Conservation (phyloP, 2,888 invertebrate genomes). For the Patella ulyssiponensis region DNA sequence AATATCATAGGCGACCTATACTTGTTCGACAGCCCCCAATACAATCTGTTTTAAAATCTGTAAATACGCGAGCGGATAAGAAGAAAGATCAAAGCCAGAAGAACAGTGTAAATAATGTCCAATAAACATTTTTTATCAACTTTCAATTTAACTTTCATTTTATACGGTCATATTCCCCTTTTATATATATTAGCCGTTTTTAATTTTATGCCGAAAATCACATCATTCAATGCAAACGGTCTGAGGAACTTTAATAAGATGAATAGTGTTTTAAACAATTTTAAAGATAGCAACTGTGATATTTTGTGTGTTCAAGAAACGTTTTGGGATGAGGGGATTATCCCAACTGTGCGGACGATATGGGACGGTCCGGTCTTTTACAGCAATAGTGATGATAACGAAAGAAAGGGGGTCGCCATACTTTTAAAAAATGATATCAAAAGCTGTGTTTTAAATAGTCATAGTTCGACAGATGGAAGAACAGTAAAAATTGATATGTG, state of each 20-base stretch:
- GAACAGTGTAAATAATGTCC: no score
- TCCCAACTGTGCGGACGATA: background rate
- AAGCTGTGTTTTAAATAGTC: background rate
- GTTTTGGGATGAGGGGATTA: slow-evolving; percentile 11
- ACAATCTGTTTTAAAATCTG: no score
- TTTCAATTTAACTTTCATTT: no score
- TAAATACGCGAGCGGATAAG: no score
- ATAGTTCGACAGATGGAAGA: slow-evolving; percentile 13
- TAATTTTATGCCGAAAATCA: background rate
- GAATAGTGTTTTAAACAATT: background rate
- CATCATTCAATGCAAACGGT: background rate
- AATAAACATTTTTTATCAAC: no score
- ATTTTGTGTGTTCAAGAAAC: slow-evolving; percentile 16
- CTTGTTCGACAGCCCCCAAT: no score
- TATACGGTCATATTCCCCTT: no score
- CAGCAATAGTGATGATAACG: background rate
- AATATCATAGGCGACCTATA: no score
- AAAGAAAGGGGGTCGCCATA: slow-evolving; percentile 17
- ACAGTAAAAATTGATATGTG: slow-evolving; percentile 13
- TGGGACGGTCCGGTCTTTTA: slow-evolving; percentile 11
- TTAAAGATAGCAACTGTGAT: background rate
- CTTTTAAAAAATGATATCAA: slow-evolving; percentile 8
- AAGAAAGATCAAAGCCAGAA: no score
- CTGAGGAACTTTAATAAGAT: background rate
- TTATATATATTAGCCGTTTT: background rate